Base-by-base conservation (phyloP, 2,113 vertebrate species). In the Melanerpes formicivorus region DNA sequence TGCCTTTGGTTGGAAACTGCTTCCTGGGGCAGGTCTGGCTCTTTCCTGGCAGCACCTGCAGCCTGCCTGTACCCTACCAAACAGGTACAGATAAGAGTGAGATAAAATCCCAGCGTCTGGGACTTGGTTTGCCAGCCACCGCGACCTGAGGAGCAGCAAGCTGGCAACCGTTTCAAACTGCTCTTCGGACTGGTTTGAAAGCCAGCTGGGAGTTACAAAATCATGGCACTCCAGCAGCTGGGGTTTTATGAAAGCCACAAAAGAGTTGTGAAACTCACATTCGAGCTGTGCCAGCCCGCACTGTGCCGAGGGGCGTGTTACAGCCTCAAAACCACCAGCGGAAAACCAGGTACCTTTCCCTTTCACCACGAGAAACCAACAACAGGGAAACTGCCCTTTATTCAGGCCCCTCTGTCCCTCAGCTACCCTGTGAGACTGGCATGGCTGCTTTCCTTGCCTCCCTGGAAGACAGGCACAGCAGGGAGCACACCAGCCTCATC, bases 141-240 rank as follows among this genome's bases (percentile, higher is more conserved):
- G 66, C 3, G 1, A 29, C 73, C 15, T 0, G 0, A 85, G 44
- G 79, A 55, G 79, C 82, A 84, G 50, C 27, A 80, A 58, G 60
- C 76, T 65, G 55, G 32, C 0, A 12, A 59, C 22, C 2, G 0
- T 67, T 84, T 52, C 58, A 67, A 78, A 48, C 70, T 78, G 54
- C 63, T 93, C 71, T 82, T 59, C 59, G 67, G 71, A 14, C 55
- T 44, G 54, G 59, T 73, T 82, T 82, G 40, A 80, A 85, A 82
- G 66, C 14, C 90, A 52, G 4, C 65, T 87, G n/a, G 14, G 70
- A 82, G 63, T 92, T 95, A 93, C 89, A 95, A 88, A 95, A 92
- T 87, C 91, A 76, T 1, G 0, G 84, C 74, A 40, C 60, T 92
- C 71, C 58, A 81, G 89, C 50, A 78, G 19, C 66, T 79, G 67